Evolutionary conservation across 2,888 invertebrate species (phyloP).

Genomic region (Tenthredo notha): DNA sequence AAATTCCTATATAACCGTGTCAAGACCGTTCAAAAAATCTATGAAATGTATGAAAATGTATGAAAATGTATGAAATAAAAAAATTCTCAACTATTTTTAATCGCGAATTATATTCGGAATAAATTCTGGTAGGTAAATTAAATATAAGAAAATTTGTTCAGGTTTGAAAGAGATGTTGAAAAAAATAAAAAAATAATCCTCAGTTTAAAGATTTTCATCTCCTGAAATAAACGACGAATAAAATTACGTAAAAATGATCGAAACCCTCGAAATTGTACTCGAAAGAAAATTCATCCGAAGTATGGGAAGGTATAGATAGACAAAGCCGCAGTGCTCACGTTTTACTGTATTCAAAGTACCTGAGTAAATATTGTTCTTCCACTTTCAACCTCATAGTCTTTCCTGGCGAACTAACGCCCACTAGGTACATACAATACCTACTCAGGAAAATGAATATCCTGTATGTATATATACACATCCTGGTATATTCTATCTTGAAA

Average conservation of each 20-base stretch:
- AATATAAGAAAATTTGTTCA: neutral
- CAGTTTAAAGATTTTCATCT: slow-evolving; percentile 5
- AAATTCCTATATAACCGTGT: neutral
- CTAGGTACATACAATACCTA: neutral
- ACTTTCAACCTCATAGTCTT: slow-evolving; percentile 10
- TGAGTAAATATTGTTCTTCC: slow-evolving; percentile 24
- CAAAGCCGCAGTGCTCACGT: neutral
- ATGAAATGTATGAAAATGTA: neutral
- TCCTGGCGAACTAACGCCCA: neutral
- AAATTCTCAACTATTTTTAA: neutral
- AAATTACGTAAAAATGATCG: slow-evolving; percentile 13
- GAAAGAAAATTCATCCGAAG: neutral
- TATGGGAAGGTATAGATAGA: neutral
- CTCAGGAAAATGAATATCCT: neutral
- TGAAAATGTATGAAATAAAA: neutral
- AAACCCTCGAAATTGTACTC: neutral
- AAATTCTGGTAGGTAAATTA: neutral
- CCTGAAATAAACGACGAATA: neutral
- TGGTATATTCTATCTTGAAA: too few relatives aligned
- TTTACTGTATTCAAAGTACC: slow-evolving; percentile 6
- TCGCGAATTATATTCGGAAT: neutral
- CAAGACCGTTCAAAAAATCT: neutral
- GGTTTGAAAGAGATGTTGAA: neutral
- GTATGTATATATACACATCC: neutral
- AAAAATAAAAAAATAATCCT: neutral